Evolutionary conservation across 1,140 invertebrate genomes (phyloP).

Genomic region (Goniozus legneri): DNA sequence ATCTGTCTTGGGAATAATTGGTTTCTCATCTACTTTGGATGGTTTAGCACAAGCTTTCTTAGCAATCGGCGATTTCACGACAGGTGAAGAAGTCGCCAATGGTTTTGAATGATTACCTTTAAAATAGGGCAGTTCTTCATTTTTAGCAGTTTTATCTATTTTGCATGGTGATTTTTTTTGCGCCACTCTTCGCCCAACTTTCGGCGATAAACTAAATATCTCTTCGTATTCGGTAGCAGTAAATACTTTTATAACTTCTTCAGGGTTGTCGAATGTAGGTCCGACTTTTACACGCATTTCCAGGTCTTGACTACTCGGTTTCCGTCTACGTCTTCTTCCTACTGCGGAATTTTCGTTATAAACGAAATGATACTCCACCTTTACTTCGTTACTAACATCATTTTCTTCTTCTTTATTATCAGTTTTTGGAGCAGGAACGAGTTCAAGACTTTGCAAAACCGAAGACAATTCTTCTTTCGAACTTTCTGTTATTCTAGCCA

Average conservation of each 20-base stretch:
- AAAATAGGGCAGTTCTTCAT: neutral
- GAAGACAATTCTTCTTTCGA: conserved; percentile 28
- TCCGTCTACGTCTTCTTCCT: conserved; percentile 32
- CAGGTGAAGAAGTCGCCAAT: conserved; percentile 31
- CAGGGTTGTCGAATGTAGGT: conserved; percentile 22
- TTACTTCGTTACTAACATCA: neutral
- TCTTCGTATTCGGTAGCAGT: conserved; percentile 33
- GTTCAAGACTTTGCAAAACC: conserved; percentile 42
- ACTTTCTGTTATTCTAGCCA: conserved; percentile 1
- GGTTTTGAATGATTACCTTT: conserved; percentile 13
- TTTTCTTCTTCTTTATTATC: conserved; percentile 9
- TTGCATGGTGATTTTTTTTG: conserved; percentile 17
- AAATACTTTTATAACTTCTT: conserved; percentile 17
- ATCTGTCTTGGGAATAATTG: too few relatives aligned
- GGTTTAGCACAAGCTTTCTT: conserved; percentile 15
- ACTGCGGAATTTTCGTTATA: conserved; percentile 35
- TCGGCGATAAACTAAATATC: conserved; percentile 35
- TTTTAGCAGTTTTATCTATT: neutral
- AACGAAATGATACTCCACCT: conserved; percentile 26
- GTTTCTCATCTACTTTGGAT: conserved; percentile 6
- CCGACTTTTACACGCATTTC: conserved; percentile 24
- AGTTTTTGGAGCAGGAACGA: conserved; percentile 42
- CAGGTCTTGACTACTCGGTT: conserved; percentile 28
- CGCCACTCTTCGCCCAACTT: conserved; percentile 19
- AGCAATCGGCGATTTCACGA: conserved; percentile 9